Conservation (phyloP, 2,797 vertebrate species). For the Eptatretus atami region DNA sequence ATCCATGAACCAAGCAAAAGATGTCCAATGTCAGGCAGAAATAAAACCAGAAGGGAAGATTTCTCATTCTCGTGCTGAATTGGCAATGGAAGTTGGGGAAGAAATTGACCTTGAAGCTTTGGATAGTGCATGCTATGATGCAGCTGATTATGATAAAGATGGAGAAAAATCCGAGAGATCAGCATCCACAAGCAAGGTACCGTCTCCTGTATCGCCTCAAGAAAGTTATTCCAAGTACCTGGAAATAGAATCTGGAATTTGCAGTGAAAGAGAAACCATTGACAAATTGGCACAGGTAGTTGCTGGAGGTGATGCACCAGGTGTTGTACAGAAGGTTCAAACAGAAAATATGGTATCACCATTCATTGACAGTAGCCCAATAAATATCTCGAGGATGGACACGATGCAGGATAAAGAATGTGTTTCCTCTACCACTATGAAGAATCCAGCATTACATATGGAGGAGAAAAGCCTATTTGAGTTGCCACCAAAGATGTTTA, state of each 20-base stretch:
- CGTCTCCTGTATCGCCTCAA: neutral
- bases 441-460: slow-evolving; percentile 80
- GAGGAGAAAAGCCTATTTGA: slow-evolving; percentile 96
- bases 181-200: neutral
- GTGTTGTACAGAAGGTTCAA: neutral
- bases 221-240: slow-evolving; percentile 3
- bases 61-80: too few species aligned
- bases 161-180: too few species aligned
- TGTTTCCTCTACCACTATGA: slow-evolving; percentile 59
- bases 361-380: neutral
- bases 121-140: too few species aligned
- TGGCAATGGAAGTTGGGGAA: too few species aligned
- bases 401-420: slow-evolving; percentile 11
- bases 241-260: neutral
- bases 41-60: too few species aligned
- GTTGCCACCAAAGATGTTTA: slow-evolving; percentile 22
- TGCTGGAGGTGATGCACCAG: neutral
- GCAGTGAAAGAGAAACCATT: neutral
- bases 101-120: too few species aligned
- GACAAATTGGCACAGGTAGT: neutral
- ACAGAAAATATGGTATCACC: neutral
- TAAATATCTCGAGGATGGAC: neutral
- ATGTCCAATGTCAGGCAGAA: too few species aligned
- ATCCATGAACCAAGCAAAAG: too few species aligned
- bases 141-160: too few species aligned